Evolutionary conservation across 1,140 invertebrate genomes (phyloP), one percentile per base, ranked within the genome.

Genomic region (Acromyrmex echinatior): DNA sequence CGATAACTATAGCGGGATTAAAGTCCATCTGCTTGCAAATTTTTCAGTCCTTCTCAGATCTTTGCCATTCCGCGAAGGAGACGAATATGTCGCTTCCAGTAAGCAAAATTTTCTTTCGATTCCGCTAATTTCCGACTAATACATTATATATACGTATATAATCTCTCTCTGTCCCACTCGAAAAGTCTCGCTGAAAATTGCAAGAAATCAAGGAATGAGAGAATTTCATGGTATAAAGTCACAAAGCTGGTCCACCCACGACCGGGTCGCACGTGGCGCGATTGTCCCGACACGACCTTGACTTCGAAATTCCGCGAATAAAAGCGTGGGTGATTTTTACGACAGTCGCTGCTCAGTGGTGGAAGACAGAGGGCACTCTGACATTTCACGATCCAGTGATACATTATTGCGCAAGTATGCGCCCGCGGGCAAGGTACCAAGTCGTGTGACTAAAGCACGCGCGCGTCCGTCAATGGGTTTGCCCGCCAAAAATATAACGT

Each of bases 371-470:
- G 45, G 62, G 49, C 71, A 76, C 78, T 88, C 74, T 89, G 87
- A 88, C 87, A 89, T 88, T 89, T 89, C 76, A 58, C 62, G 87
- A 88, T 78, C 58, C 53, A 18, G 68, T 76, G 87, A 81, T 58
- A 88, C 77, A 60, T 88, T 86, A 63, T 88, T 81, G 76, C 87
- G 81, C 87, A 86, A 84, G 71, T 62, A 70, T 56, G 45, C 70
- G 53, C 73, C 49, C 49, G 4, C 56, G 68, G 80, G 63, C 63
- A 70, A 9, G 53, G 58, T 63, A 81, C 77, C 77, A 71, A 80
- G 70, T 84, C 70, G 18, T 62, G 60, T 76, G 56, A 84, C 70
- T 76, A 62, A 84, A 74, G 25, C 51, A 56, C 51, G 68, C 25
- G 70, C 56, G 35, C 70, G 12, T 74, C 39, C 25, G 80, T 84